Percentiles rank a stretch among this genome's conserved stretches.
Conservation (phyloP, 2,797 vertebrate species). For the Cryptoprocta ferox region DNA sequence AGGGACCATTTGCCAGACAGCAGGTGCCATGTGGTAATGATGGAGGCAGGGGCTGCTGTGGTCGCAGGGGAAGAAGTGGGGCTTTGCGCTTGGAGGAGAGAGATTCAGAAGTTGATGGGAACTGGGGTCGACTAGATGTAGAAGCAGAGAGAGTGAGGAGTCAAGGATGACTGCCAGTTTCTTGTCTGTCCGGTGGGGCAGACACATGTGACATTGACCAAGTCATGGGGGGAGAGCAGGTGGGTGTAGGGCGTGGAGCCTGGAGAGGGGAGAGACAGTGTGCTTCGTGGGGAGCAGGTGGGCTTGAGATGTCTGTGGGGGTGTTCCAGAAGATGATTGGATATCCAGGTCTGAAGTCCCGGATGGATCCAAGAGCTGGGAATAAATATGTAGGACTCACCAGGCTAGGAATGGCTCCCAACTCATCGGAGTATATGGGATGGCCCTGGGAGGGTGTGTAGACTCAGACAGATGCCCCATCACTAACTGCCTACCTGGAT, state of each 20-base stretch:
- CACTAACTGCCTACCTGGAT: neutral
- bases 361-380: neutral
- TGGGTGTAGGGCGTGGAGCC: neutral
- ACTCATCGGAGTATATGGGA: neutral
- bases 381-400: neutral
- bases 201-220: neutral
- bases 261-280: neutral
- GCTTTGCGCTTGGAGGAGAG: neutral
- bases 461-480: neutral
- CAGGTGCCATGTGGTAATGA: neutral
- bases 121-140: neutral
- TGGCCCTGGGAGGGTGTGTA: neutral
- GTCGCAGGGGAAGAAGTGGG: no score
- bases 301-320: neutral
- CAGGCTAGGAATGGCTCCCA: neutral
- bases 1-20: neutral
- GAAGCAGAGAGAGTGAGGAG: neutral
- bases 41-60: neutral
- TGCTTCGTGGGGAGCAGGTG: neutral
- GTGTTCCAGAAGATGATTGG: neutral
- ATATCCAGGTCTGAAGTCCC: neutral
- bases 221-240: neutral
- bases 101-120: neutral
- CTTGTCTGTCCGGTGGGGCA: neutral
- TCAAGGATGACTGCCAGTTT: neutral